Base-by-base conservation (phyloP, 2,113 vertebrate species). In the Solea solea region DNA sequence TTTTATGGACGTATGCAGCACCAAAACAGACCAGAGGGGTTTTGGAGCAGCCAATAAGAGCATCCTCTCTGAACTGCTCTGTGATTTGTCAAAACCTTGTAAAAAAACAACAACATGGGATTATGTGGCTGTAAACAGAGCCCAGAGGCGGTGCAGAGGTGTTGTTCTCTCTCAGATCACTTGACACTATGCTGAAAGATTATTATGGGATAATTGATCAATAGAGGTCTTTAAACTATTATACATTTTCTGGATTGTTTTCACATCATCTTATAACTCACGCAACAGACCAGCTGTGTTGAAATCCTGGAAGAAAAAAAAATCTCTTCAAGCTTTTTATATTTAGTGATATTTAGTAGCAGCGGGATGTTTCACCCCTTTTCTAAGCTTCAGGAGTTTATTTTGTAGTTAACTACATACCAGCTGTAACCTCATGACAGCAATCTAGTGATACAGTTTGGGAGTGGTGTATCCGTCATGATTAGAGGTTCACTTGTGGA, bases 351-450 rank as follows among this genome's bases (percentile, higher is more conserved):
- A 57, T 80, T 59, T 50, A 25, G 71, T 51, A 57, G 51, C 57
- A 49, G 40, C n/a, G 8, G 8, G 34, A 46, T 12, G 46, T 16
- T 50, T 8, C 13, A 44, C 52, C 10, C 21, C 59, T 62, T 40
- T 53, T 64, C 69, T 9, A 1, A 40, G 64, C 11, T 46, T 40
- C 12, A 13, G 0, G 12, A 49, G 51, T 15, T 34, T 34, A 50
- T 8, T 14, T 55, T 62, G 63, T 39, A 75, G 41, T 74, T 69
- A 72, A 70, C 65, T 39, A 54, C 61, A 74, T 74, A 72, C 68
- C 64, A 54, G 10, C 21, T 34, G 42, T 69, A 65, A 71, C 65
- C 62, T 64, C 63, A 72, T 56, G 44, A 63, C 28, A 40, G 64
- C 50, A 59, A 63, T 73, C 57, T 66, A 74, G 52, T 71, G 61